These are phyloP conservation scores for Archivesica marissinica DNA, from an alignment of 1,140 invertebrate genomes.

Conservation along the genomic window DNA sequence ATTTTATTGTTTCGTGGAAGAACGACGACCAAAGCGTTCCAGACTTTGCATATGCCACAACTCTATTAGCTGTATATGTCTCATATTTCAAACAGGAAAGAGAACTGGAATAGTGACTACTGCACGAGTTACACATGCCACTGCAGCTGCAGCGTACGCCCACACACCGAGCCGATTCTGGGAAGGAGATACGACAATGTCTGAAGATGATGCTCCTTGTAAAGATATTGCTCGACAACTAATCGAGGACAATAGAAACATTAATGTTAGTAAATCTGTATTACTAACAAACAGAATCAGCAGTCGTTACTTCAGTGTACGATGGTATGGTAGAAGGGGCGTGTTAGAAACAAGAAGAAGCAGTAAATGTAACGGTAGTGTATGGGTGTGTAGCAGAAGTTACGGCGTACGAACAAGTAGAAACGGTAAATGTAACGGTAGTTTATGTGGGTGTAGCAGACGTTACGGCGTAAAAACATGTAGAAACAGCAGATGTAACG, in stretches of 20 bases:
- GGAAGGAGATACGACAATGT: conserved; percentile 76
- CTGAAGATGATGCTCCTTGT: conserved; percentile 77
- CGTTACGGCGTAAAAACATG: no score
- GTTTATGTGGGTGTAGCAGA: no score
- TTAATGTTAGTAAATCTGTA: background rate
- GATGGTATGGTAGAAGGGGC: no score
- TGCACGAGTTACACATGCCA: conserved; percentile 95
- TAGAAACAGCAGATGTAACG: no score
- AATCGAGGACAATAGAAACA: conserved; percentile 58
- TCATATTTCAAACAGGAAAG: conserved; percentile 86
- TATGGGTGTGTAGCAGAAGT: no score
- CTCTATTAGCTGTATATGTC: background rate
- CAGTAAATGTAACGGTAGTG: no score
- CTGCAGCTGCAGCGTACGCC: conserved; percentile 93
- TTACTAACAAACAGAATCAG: no score
- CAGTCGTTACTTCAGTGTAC: no score
- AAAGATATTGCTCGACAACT: conserved; percentile 83
- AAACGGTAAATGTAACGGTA: no score
- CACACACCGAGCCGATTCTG: conserved; percentile 87
- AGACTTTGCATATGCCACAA: background rate
- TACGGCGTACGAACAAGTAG: no score
- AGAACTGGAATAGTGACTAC: conserved; percentile 95
- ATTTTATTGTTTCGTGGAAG: background rate
- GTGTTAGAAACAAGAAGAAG: no score
- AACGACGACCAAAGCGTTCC: background rate